A percentile compares a stretch with the other conserved stretches of the same genome.
phyloP scores from a whole-genome alignment of 2,113 vertebrate genomes.

The Terrapene triunguis region DNA sequence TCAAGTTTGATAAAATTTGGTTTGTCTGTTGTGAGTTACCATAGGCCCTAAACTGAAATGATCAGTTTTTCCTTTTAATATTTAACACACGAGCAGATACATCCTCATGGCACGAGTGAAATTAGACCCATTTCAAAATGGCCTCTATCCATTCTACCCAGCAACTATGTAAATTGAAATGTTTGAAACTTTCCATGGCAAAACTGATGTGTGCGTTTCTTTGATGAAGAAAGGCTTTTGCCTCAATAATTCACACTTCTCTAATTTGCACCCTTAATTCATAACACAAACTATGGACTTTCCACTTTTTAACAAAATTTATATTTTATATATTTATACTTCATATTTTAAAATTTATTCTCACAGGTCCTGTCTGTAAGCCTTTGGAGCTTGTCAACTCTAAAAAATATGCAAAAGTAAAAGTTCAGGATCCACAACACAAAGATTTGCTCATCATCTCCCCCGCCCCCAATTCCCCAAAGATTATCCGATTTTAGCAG shows the following conservation, averaged over 20 bases:
- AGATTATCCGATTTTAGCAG: constrained; percentile 22
- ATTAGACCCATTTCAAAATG: background rate
- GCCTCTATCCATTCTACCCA: background rate
- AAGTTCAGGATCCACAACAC: constrained; percentile 22
- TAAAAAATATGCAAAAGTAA: background rate
- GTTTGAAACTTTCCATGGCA: background rate
- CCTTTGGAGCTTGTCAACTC: fast-evolving
- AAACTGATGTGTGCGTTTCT: background rate
- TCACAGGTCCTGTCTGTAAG: background rate
- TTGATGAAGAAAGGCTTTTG: background rate
- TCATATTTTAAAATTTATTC: background rate
- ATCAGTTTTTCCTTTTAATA: background rate
- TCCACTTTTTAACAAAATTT: background rate
- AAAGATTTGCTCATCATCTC: background rate
- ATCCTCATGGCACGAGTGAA: background rate
- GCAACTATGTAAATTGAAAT: background rate
- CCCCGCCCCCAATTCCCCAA: background rate
- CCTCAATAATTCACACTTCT: background rate
- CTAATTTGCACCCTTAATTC: background rate
- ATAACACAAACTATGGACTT: background rate
- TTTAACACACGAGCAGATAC: background rate
- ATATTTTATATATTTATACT: background rate
- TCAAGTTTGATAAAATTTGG: constrained; percentile 38
- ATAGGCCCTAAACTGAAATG: background rate
- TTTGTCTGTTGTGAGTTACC: constrained; percentile 3